Percentiles rank a stretch among this genome's conserved stretches.
Conservation (phyloP, 2,888 invertebrate species). For the Dryococelus australis region DNA sequence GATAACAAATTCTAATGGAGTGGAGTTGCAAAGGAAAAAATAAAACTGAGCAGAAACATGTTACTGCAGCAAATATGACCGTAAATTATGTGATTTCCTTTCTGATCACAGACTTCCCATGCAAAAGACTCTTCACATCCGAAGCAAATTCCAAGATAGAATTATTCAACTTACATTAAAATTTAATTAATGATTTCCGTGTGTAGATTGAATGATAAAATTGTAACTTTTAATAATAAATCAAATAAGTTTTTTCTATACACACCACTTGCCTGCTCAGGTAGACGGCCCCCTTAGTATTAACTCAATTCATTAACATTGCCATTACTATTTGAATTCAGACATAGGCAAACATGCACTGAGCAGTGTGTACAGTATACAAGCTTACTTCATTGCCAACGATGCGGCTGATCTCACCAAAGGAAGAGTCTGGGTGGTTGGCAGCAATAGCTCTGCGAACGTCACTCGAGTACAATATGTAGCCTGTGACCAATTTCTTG, state of each 20-base stretch:
- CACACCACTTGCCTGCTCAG: constrained; percentile 10
- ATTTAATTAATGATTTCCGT: not conserved
- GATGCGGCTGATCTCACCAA: constrained; percentile 83
- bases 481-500: constrained; percentile 91
- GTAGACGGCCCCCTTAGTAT: not conserved
- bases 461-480: constrained; percentile 97
- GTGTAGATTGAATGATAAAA: not conserved
- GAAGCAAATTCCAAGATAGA: not conserved
- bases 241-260: not conserved
- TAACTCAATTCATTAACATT: not conserved
- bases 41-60: not conserved
- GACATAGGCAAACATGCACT: not conserved
- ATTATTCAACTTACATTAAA: not conserved
- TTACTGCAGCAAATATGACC: not conserved
- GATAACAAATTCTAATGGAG: not conserved
- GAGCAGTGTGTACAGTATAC: too few relatives aligned
- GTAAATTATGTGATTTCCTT: not conserved
- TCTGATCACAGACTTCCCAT: not conserved
- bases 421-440: constrained; percentile 92
- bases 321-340: not conserved
- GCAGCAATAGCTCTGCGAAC: constrained; percentile 90
- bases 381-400: constrained; percentile 72
- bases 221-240: not conserved
- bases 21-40: not conserved
- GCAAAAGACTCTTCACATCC: not conserved